phyloP scores from a whole-genome alignment of 2,888 invertebrate genomes.

The Netelia melanura region DNA sequence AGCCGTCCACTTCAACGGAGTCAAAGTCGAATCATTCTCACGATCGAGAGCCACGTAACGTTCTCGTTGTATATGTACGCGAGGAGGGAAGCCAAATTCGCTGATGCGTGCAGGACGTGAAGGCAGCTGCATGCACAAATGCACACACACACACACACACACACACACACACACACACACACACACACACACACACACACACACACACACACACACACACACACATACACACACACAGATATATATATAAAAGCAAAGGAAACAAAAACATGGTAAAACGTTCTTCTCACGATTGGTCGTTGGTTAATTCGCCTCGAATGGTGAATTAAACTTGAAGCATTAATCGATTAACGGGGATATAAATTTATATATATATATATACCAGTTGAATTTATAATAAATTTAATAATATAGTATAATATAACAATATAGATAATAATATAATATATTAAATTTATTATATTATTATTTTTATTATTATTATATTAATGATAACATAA shows the following conservation, averaged over 20 bases:
- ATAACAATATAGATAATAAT: too few species aligned
- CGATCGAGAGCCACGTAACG: constrained; percentile 36
- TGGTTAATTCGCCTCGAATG: constrained; percentile 1
- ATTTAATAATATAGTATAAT: too few species aligned
- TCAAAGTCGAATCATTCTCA: constrained; percentile 55
- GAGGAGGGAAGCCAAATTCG: background rate
- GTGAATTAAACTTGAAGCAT: constrained; percentile 13
- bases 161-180: too few species aligned
- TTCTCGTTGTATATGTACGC: background rate
- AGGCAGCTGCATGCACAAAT: background rate
- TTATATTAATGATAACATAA: too few species aligned
- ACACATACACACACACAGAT: too few species aligned
- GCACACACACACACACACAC: background rate
- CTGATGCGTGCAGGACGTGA: background rate
- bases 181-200: background rate
- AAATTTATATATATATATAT: background rate
- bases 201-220: background rate
- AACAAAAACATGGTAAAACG: background rate
- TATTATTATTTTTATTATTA: too few species aligned
- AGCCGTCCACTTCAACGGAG: constrained; percentile 31
- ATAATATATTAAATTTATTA: too few species aligned
- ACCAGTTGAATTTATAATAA: too few species aligned
- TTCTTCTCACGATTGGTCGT: constrained; percentile 36
- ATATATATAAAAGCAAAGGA: too few species aligned
- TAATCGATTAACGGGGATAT: constrained; percentile 32